Evolutionary conservation across 1,140 invertebrate genomes (phyloP), one percentile per base, ranked within the genome.

Genomic region (Drosophila malerkotliana): DNA sequence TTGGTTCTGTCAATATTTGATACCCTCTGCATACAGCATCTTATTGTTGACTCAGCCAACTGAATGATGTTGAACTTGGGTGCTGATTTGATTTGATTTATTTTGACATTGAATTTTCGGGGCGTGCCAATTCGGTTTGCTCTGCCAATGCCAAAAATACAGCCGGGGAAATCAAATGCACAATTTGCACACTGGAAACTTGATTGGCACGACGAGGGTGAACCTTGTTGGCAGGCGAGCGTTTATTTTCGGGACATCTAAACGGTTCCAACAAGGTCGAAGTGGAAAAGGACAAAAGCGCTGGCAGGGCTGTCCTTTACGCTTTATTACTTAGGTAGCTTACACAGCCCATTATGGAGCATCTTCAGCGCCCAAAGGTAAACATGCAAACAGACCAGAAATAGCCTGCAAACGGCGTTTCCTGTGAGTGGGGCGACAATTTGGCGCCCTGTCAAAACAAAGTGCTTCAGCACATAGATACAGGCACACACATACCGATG

Each of bases 381-480:
- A 67, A 64, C 63, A 67, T 62, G 63, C 63, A 85, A 85, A 85
- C 73, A 77, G 77, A 81, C 72, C 73, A 66, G 47, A 45, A 47
- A 63, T 53, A 72, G 74, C 82, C 71, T 60, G 82, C 67, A 72
- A 78, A 68, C 64, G 57, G 44, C 77, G 63, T 62, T 60, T 39
- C 15, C 69, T 54, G 67, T 69, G 64, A 64, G 34, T 37, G 52
- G 72, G 37, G 61, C 61, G 62, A 78, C 73, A 85, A 61, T 81
- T 85, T 87, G 79, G 59, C 69, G 71, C 60, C 69, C 72, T 87
- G 74, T 87, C 82, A 72, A 72, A 82, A 87, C 82, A 85, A 76
- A 87, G 79, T 87, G 74, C 44, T 54, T 72, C 12, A 26, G 34
- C 15, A 34, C 44, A 63, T 18, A 63, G 56, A 71, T 51, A 45